A percentile compares a stretch with the other conserved stretches of the same genome.
Evolutionary conservation across 30 jellyfish, hydroid and myxozoan genomes (phyloP).

Genomic region (Rhopilema esculentum): DNA sequence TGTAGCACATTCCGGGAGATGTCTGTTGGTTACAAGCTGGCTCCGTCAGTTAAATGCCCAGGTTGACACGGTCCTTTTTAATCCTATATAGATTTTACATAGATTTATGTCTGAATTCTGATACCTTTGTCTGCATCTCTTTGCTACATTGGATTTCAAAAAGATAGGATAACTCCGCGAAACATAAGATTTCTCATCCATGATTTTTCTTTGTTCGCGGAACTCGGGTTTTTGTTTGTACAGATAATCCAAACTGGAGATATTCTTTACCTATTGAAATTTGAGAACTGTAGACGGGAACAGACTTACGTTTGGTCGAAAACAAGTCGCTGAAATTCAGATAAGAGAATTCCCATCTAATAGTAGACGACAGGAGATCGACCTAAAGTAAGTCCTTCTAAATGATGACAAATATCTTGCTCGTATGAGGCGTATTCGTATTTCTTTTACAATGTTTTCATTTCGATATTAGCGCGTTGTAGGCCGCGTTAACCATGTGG

Average conservation of each 20-base stretch:
- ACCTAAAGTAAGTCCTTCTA: background rate
- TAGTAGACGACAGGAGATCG: background rate
- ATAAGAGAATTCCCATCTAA: background rate
- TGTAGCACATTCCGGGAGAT: no score
- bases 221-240: background rate
- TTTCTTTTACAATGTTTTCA: background rate
- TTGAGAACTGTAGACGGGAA: background rate
- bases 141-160: background rate
- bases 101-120: background rate
- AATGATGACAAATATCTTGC: background rate
- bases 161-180: background rate
- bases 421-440: background rate
- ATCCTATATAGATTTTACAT: background rate
- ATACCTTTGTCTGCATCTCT: background rate
- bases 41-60: background rate
- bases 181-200: background rate
- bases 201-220: background rate
- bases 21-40: no score
- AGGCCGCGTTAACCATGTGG: background rate
- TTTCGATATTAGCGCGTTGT: background rate
- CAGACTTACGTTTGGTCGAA: background rate
- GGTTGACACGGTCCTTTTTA: background rate
- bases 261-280: background rate
- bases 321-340: background rate
- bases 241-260: background rate